Percentiles rank a stretch among this genome's conserved stretches.
Conservation (phyloP, 2,113 vertebrate genomes). For the Serilophus lunatus region DNA sequence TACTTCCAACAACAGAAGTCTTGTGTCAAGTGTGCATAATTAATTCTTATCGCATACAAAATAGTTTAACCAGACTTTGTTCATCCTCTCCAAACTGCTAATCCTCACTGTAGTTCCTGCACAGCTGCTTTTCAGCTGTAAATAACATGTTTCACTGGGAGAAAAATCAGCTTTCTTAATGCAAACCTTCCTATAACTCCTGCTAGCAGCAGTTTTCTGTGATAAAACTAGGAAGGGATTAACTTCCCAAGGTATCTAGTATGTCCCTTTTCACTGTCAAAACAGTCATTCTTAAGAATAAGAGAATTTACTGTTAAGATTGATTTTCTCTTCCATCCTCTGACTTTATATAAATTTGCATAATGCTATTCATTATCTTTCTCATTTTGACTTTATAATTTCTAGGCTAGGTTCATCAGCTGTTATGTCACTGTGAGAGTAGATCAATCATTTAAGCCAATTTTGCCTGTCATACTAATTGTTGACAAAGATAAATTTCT, state of each 20-base stretch:
- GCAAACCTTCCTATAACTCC: not conserved
- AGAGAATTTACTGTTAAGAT: not conserved
- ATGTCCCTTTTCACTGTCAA: not conserved
- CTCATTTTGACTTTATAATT: not conserved
- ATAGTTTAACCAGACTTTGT: not conserved
- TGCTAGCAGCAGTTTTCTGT: not conserved
- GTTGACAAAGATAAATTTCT: slow-evolving; percentile 35
- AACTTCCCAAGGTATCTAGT: not conserved
- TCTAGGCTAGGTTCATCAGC: not conserved
- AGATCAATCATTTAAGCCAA: slow-evolving; percentile 48
- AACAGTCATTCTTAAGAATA: not conserved
- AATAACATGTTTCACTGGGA: not conserved
- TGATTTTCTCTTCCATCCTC: not conserved
- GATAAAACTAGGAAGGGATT: not conserved
- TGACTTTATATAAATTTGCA: not conserved
- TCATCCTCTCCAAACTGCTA: not conserved
- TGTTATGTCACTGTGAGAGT: not conserved
- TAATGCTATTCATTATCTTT: not conserved
- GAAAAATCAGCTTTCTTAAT: not conserved
- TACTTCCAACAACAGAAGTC: not conserved
- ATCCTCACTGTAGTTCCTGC: not conserved
- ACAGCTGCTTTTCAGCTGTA: not conserved
- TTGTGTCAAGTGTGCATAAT: not conserved
- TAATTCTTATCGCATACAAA: not conserved
- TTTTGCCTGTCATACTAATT: slow-evolving; percentile 30